These are phyloP conservation scores for Apistogramma diplotaenia DNA, from an alignment of 2,113 vertebrate genomes.

Conservation along the genomic window DNA sequence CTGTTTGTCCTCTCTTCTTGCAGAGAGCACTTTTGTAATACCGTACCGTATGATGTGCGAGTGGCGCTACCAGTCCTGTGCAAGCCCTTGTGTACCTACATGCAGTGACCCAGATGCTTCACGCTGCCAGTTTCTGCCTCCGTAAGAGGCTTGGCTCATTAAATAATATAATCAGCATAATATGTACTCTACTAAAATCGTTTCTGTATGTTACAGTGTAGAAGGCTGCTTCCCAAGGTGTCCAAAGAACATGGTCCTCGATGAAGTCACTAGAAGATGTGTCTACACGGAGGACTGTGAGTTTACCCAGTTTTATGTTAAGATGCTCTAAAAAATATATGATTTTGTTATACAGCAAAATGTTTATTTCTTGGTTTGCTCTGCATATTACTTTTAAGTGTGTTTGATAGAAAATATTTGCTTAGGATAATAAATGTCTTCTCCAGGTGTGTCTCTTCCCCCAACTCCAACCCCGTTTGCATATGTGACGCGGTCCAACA, in stretches of 20 bases:
- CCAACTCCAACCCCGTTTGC: slow-evolving; percentile 78
- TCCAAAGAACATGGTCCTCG: slow-evolving; percentile 92
- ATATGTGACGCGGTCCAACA: slow-evolving; percentile 73
- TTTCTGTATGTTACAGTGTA: slow-evolving; percentile 78
- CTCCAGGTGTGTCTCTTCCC: slow-evolving; percentile 72
- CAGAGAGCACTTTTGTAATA: slow-evolving; percentile 88
- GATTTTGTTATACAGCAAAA: neutral
- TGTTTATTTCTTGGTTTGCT: neutral
- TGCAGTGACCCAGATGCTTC: slow-evolving; percentile 88
- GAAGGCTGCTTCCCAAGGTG: slow-evolving; percentile 96
- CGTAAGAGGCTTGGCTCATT: slow-evolving; percentile 79
- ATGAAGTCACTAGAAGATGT: slow-evolving; percentile 94
- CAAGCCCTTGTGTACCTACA: slow-evolving; percentile 89
- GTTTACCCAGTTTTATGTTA: slow-evolving; percentile 54
- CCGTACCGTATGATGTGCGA: slow-evolving; percentile 96
- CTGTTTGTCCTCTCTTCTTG: neutral
- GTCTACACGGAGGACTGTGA: slow-evolving; percentile 95
- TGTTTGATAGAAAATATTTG: neutral
- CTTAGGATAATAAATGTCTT: neutral
- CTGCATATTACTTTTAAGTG: neutral
- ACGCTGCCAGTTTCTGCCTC: slow-evolving; percentile 90
- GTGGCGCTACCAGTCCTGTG: slow-evolving; percentile 92
- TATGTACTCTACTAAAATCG: neutral
- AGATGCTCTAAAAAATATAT: neutral
- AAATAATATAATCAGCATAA: neutral